Evolutionary conservation across 2,113 vertebrate genomes (phyloP), one percentile per base, ranked within the genome.

Genomic region (Mungos mungo): DNA sequence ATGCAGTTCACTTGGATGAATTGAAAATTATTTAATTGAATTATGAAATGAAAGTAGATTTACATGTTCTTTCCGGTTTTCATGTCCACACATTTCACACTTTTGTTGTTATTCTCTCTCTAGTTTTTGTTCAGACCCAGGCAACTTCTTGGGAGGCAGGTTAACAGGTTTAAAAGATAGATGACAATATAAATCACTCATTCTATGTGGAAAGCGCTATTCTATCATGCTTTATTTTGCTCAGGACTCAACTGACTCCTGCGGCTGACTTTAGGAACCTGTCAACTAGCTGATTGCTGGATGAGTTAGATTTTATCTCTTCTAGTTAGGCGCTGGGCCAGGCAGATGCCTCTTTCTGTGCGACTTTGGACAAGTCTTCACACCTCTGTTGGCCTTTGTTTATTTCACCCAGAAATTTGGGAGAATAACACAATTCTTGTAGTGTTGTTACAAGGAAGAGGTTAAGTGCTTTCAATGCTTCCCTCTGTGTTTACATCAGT

Each of bases 1-100:
- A 52, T n/a, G 18, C 15, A 41, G 77, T 85, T 94, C 89, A 52
- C 50, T 90, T 60, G 21, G 35, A n/a, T 50, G 63, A 54, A 66
- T 41, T 96, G 71, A 69, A 92, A 47, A 45, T 94, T 74, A 68
- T 87, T 94, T 90, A 60, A 60, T 60, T 60, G 57, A 60, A 23
- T 60, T 60, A 60, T 60, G 57, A 60, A 23, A 77, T 79, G 65
- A 82, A 71, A 69, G 63, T 11, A 63, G 33, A 71, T 50, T 41
- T 60, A 33, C 81, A 14, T 15, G 11, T 33, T 41, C 76, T 31
- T 80, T 87, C 81, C 90, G 80, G 74, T 79, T 65, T 93, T 87
- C 35, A 5, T 3, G 29, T 81, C 90, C 63, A 47, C 27, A 12
- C 69, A 27, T 31, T 52, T 90, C 54, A 71, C 16, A 31, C 52